A percentile compares a stretch with the other conserved stretches of the same genome.
Conservation (phyloP, 2,888 invertebrate species). For the Prionchulus punctatus region DNA sequence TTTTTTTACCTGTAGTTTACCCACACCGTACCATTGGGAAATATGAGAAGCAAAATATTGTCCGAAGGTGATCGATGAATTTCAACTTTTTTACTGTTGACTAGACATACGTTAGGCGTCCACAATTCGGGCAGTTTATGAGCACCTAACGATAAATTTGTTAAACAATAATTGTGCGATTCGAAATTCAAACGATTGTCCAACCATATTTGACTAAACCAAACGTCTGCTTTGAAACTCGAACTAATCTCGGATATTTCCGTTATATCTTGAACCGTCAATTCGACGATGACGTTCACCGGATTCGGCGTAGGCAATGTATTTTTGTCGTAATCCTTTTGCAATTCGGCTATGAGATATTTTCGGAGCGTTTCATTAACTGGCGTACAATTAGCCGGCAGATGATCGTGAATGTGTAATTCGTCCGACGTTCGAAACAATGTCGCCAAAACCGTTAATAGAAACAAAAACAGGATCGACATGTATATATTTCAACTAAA, state of each 20-base stretch:
- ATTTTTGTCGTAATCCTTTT: neutral
- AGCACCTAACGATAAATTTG: conserved; percentile 26
- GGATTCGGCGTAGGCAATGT: neutral
- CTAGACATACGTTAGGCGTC: conserved; percentile 32
- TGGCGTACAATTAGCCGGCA: neutral
- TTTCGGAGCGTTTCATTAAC: neutral
- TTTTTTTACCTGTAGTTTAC: conserved; percentile 24
- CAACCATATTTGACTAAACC: conserved; percentile 30
- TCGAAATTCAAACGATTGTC: conserved; percentile 27
- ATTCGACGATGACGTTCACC: conserved; percentile 8
- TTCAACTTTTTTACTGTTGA: conserved; percentile 30
- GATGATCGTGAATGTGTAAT: no score
- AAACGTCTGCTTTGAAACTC: conserved; percentile 19
- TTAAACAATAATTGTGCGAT: conserved; percentile 14
- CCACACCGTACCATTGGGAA: conserved; percentile 31
- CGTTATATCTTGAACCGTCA: conserved; percentile 11
- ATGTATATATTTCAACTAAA: no score
- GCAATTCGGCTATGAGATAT: neutral
- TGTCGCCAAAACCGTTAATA: no score
- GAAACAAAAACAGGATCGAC: no score
- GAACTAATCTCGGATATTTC: conserved; percentile 11
- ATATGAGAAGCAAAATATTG: conserved; percentile 27
- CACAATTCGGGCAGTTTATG: conserved; percentile 27
- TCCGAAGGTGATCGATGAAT: conserved; percentile 28
- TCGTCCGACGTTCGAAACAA: no score